Conservation (phyloP, 2,113 vertebrate species). For the Rana temporaria region DNA sequence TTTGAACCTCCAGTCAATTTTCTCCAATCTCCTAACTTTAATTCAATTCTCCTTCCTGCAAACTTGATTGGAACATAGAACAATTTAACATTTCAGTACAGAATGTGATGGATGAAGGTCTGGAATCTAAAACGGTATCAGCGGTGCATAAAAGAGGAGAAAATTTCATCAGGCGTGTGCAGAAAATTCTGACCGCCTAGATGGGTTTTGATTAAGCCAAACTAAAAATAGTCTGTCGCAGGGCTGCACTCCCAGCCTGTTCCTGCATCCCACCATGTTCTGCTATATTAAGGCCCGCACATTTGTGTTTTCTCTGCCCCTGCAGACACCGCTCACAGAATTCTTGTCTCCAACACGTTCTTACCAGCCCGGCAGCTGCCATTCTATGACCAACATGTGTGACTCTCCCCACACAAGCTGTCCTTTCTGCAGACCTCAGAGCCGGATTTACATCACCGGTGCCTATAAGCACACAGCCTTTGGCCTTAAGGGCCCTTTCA, state of each 20-base stretch:
- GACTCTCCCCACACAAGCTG: background rate
- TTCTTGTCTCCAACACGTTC: slow-evolving; percentile 22
- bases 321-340: slow-evolving; percentile 20
- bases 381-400: background rate
- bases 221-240: slow-evolving; percentile 32
- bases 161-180: background rate
- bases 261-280: slow-evolving; percentile 13
- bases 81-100: background rate
- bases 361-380: slow-evolving; percentile 27
- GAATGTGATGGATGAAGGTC: background rate
- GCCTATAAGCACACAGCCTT: too few relatives aligned
- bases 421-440: too few relatives aligned
- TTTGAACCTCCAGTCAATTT: too few relatives aligned
- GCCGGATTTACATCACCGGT: too few relatives aligned
- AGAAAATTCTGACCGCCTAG: slow-evolving; percentile 19
- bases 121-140: background rate
- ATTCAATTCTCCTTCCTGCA: background rate
- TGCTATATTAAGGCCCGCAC: slow-evolving; percentile 24
- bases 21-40: too few relatives aligned
- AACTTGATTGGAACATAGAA: background rate
- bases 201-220: slow-evolving; percentile 48
- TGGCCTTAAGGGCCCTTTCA: too few relatives aligned
- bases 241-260: slow-evolving; percentile 1
- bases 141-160: background rate
- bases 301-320: slow-evolving; percentile 20